phyloP scores from a whole-genome alignment of 2,113 vertebrate species.

The Ammodramus savannarum region DNA sequence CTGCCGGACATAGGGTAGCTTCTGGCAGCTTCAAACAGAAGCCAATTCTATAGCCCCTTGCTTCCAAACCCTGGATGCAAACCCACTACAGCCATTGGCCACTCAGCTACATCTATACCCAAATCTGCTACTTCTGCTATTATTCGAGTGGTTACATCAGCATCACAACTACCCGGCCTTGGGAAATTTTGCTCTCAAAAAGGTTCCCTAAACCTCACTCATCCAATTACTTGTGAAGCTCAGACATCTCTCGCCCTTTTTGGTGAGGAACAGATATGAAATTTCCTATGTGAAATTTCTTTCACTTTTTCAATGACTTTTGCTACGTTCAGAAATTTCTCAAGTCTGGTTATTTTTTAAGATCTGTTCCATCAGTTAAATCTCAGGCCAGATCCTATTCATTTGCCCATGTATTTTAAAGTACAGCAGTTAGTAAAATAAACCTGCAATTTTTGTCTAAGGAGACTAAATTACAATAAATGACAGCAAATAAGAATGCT shows the following conservation, averaged over 20 bases:
- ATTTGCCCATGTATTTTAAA: background rate
- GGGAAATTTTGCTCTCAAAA: background rate
- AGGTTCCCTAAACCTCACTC: too few relatives aligned
- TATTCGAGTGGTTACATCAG: background rate
- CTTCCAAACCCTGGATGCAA: background rate
- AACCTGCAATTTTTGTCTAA: background rate
- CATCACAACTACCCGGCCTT: background rate
- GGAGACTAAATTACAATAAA: background rate
- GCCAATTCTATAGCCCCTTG: background rate
- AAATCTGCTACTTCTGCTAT: background rate
- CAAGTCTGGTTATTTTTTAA: background rate
- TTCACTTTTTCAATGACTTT: background rate
- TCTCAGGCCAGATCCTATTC: background rate
- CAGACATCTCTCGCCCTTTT: background rate
- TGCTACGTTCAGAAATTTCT: background rate
- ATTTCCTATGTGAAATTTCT: background rate
- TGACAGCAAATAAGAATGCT: background rate
- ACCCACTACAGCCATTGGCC: background rate
- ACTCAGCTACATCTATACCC: background rate
- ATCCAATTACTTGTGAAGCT: background rate
- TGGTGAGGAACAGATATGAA: background rate
- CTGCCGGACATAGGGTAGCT: background rate
- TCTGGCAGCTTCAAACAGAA: background rate
- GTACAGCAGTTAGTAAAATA: background rate
- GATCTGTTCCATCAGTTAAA: background rate